These are phyloP conservation scores for Hippocampus comes DNA, from an alignment of 2,113 vertebrate genomes.

Conservation along the genomic window DNA sequence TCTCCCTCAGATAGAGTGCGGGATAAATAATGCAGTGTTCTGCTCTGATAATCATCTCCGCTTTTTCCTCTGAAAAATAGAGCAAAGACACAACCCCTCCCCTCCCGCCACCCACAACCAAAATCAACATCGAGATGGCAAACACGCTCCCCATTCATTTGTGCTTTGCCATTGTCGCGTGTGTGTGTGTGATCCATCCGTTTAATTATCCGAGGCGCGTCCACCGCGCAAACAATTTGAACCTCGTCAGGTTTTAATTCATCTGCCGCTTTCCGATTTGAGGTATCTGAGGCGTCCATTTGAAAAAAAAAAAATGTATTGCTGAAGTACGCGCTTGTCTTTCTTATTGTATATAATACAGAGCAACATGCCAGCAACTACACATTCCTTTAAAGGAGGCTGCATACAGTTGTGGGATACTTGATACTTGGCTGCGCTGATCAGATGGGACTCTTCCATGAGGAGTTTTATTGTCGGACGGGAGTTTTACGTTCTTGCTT, in stretches of 20 bases:
- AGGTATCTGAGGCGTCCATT: background rate
- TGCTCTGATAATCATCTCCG: slow-evolving; percentile 51
- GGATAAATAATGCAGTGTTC: slow-evolving; percentile 50
- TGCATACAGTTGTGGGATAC: background rate
- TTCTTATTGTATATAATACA: no score
- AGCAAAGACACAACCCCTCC: background rate
- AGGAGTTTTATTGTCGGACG: background rate
- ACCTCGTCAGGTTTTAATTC: slow-evolving; percentile 8
- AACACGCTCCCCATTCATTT: background rate
- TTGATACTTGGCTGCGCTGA: background rate
- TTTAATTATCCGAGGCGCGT: slow-evolving; percentile 22
- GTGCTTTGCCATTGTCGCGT: slow-evolving; percentile 1
- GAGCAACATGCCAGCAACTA: background rate
- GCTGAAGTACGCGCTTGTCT: background rate
- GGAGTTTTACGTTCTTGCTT: background rate
- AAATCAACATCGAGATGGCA: background rate
- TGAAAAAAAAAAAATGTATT: background rate
- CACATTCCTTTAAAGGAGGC: background rate
- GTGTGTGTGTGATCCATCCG: slow-evolving; percentile 6
- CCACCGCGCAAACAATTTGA: slow-evolving; percentile 27
- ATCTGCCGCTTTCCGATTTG: slow-evolving; percentile 2
- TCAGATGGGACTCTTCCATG: background rate
- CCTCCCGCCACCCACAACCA: background rate
- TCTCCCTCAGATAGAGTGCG: slow-evolving; percentile 13
- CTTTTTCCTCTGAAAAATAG: slow-evolving; percentile 17